These are phyloP conservation scores for Pipistrellus pygmaeus DNA, from an alignment of 2,797 vertebrate genomes.

Conservation along the genomic window DNA sequence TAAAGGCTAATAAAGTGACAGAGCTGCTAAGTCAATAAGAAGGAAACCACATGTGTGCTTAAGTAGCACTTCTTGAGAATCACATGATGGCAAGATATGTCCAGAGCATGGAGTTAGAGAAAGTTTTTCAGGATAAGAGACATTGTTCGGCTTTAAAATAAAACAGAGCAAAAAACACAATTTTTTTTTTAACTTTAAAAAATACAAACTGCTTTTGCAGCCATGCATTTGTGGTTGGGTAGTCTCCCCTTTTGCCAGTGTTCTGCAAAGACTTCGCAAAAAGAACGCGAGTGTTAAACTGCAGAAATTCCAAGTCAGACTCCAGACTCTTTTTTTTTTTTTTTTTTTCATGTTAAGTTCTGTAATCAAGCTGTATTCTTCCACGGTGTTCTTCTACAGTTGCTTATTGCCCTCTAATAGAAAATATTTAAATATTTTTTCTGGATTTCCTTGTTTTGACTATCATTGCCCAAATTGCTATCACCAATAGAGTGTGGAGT, in stretches of 20 bases:
- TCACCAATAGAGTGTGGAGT: neutral
- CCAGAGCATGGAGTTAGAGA: conserved; percentile 23
- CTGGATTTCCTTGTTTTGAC: conserved; percentile 41
- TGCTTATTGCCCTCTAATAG: neutral
- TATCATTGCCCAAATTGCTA: conserved; percentile 15
- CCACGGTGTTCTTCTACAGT: conserved; percentile 15
- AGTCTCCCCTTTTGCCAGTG: neutral
- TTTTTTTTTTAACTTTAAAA: neutral
- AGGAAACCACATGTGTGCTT: conserved; percentile 8
- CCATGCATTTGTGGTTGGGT: neutral
- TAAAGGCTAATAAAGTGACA: conserved; percentile 29
- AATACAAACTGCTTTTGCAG: conserved; percentile 38
- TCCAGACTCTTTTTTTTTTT: conserved; percentile 36
- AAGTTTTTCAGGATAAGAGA: neutral
- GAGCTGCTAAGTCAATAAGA: conserved; percentile 23
- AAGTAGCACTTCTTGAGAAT: conserved; percentile 37
- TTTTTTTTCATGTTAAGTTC: neutral
- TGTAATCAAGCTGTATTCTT: conserved; percentile 29
- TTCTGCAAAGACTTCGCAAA: conserved; percentile 53
- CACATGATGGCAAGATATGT: neutral
- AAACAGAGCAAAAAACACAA: neutral
- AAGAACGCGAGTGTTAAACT: conserved; percentile 7
- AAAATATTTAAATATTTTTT: conserved; percentile 49
- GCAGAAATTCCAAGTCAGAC: conserved; percentile 47
- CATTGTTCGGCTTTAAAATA: conserved; percentile 8